Base-by-base conservation (phyloP, 2,113 vertebrate species). In the Macrotis lagotis region DNA sequence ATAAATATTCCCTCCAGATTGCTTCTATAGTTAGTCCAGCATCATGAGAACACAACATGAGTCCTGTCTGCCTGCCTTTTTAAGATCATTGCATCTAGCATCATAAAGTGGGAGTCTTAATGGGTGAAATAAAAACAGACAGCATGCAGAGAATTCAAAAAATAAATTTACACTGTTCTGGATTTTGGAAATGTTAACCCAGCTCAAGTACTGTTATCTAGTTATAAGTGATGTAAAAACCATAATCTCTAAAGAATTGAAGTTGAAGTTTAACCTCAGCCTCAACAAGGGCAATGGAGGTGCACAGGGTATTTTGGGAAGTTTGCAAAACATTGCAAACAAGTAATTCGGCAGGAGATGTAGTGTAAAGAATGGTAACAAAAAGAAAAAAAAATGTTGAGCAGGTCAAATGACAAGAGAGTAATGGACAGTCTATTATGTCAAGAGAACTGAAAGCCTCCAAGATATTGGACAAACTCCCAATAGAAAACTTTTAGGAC, bases 1-100 rank as follows among this genome's bases (percentile, higher is more conserved):
- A 97, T 96, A 95, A 96, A 96, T 97, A 44, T 97, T 52, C 94
- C 96, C 96, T 97, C 96, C 95, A 96, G 96, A 88, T 93, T 96
- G 96, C 66, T 97, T 95, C 91, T 94, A 52, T 97, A 96, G 97
- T 92, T 98, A 98, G 98, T 98, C 96, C 95, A 91, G 94, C 48
- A 93, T 96, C 94, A 55, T 93, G 95, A 97, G 93, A 93, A 83
- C 92, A 94, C 91, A 97, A 96, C 0, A 0, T 91, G 95, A 97
- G 94, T 74, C 11, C 66, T 83, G n/a, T 83, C 66, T 83, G 37
- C n/a, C 95, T 93, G 90, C 92, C 95, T 97, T 98, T 98, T 97
- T 97, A 97, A 96, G 96, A 96, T 95, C 90, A 94, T 50, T 0
- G 0, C 94, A 88, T 24, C 95, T 83, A 92, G 91, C 26, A 92